Conservation (phyloP, 2,797 vertebrate genomes). For the Cetoscarus ocellatus region DNA sequence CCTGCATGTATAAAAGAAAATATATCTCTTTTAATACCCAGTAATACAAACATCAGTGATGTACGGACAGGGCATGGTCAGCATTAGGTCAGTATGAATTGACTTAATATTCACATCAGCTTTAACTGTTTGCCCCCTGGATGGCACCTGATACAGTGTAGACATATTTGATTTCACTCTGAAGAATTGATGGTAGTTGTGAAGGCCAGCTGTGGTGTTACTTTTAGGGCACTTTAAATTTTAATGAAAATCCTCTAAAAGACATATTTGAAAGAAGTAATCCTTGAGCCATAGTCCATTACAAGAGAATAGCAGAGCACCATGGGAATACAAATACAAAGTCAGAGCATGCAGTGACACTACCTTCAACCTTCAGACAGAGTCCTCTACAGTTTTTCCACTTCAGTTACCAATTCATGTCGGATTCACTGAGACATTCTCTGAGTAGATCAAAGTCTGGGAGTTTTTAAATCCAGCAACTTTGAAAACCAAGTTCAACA, state of each 20-base stretch:
- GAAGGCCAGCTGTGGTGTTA: not conserved
- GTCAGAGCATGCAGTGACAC: conserved; percentile 19
- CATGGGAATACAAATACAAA: conserved; percentile 32
- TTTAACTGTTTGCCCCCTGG: not conserved
- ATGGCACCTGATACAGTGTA: not conserved
- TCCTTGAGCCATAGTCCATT: conserved; percentile 4
- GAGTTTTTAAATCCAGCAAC: conserved; percentile 40
- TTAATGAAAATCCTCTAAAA: conserved; percentile 33
- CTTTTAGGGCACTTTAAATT: conserved; percentile 13
- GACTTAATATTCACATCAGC: not conserved
- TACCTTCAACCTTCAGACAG: conserved; percentile 21
- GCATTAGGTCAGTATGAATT: not conserved
- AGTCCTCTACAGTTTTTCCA: conserved; percentile 23
- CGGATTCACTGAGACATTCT: conserved; percentile 19
- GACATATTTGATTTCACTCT: conserved; percentile 12
- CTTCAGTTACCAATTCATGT: conserved; percentile 15
- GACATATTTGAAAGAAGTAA: conserved; percentile 11
- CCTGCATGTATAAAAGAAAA: not conserved
- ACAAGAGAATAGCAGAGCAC: conserved; percentile 8
- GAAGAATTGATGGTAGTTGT: conserved; percentile 23
- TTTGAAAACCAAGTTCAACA: conserved; percentile 33
- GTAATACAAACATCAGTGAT: not conserved
- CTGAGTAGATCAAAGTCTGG: conserved; percentile 66
- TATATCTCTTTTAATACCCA: not conserved
- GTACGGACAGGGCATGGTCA: not conserved